These are phyloP conservation scores for Tanytarsus gracilentus DNA, from an alignment of 2,888 invertebrate species.

Conservation along the genomic window DNA sequence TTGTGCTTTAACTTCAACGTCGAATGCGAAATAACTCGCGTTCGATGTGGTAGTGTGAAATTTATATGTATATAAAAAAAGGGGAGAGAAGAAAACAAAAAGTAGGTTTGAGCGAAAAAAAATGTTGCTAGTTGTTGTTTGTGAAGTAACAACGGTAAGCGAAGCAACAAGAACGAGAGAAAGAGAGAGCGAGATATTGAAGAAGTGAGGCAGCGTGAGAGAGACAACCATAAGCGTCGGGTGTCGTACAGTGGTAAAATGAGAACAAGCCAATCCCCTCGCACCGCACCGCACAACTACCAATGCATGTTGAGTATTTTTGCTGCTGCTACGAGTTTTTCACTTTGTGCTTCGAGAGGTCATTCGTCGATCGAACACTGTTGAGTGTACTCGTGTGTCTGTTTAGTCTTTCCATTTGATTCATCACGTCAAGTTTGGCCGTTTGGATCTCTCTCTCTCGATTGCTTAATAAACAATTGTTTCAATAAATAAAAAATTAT, in stretches of 20 bases:
- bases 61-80: no score
- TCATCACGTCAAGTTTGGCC: conserved; percentile 20
- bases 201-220: background rate
- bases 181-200: background rate
- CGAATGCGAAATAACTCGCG: no score
- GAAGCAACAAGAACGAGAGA: background rate
- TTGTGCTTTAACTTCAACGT: no score
- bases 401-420: conserved; percentile 28
- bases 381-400: conserved; percentile 27
- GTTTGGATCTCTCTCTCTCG: no score
- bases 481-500: background rate
- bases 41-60: no score
- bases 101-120: conserved; percentile 2
- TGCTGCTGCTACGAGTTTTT: background rate
- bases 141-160: background rate
- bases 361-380: conserved; percentile 27
- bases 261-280: conserved; percentile 4
- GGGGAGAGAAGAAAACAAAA: no score
- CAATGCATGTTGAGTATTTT: background rate
- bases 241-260: background rate
- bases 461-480: no score
- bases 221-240: background rate
- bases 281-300: background rate
- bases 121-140: background rate
- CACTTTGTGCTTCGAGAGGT: conserved; percentile 20